Evolutionary conservation across 2,888 invertebrate genomes (phyloP).

Genomic region (Elegia similella): DNA sequence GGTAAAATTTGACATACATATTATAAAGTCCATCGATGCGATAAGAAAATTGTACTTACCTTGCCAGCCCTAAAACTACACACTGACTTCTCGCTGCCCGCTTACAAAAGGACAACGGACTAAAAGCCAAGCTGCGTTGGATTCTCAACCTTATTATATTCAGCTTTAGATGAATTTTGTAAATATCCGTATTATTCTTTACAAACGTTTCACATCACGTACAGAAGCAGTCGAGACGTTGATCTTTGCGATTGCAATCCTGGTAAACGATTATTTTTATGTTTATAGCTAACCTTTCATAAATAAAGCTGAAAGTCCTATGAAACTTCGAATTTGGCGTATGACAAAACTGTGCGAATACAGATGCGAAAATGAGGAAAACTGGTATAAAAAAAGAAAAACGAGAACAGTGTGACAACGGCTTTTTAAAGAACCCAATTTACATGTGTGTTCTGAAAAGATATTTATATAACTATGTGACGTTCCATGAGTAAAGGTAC

Average conservation of each 20-base stretch:
- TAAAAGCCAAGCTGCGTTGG: neutral
- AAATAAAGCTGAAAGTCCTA: conserved; percentile 22
- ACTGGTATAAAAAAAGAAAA: no score
- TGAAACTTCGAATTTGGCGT: conserved; percentile 2
- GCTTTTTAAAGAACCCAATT: no score
- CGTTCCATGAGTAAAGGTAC: no score
- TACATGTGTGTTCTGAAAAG: no score
- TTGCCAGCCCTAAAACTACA: neutral
- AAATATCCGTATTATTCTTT: neutral
- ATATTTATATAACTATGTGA: no score
- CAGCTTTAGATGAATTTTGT: neutral
- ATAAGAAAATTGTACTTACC: neutral
- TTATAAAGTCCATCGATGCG: no score
- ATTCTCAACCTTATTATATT: neutral
- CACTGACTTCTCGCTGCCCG: neutral
- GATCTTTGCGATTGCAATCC: conserved; percentile 26
- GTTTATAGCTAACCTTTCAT: conserved; percentile 26
- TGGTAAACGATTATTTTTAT: conserved; percentile 32
- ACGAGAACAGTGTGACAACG: no score
- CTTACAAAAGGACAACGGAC: neutral
- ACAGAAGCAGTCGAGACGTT: conserved; percentile 12
- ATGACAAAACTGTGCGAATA: conserved; percentile 5
- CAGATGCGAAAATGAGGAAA: neutral
- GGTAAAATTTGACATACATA: no score
- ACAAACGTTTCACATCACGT: conserved; percentile 18